Conservation (phyloP, 2,797 vertebrate genomes). For the Crypturellus tataupa region DNA sequence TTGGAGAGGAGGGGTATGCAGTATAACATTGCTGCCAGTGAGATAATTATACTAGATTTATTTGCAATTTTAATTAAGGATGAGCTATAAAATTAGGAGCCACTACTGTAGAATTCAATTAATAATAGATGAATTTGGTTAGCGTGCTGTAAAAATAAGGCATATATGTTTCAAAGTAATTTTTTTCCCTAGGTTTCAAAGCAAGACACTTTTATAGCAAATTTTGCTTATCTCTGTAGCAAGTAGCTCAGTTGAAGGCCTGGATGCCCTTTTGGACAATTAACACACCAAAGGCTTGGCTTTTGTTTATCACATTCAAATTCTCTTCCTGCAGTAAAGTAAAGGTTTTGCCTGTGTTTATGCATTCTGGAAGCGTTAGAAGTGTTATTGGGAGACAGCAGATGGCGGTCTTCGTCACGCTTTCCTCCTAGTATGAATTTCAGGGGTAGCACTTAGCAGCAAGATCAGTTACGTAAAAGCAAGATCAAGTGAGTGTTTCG, state of each 20-base stretch:
- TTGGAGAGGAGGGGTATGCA: not conserved
- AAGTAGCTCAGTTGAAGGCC: not conserved
- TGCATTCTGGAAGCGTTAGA: not conserved
- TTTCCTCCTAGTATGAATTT: not conserved
- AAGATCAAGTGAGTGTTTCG: not conserved
- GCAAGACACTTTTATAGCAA: not conserved
- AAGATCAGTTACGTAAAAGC: not conserved
- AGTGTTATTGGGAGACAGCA: constrained; percentile 43
- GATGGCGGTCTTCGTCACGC: constrained; percentile 68
- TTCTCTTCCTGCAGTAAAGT: not conserved
- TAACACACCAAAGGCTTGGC: not conserved
- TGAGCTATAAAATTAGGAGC: not conserved
- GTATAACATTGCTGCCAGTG: not conserved
- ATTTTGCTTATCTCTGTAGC: not conserved
- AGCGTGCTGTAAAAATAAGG: not conserved
- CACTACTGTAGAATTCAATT: not conserved
- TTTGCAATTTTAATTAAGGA: not conserved
- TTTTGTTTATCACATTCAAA: not conserved
- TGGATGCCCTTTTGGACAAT: not conserved
- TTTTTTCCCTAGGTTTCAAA: not conserved
- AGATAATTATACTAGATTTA: not conserved
- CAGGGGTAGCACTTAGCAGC: not conserved
- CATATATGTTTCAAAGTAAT: not conserved
- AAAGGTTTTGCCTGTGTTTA: not conserved
- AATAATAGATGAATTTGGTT: not conserved